Evolutionary conservation across 1,140 invertebrate genomes (phyloP), one percentile per base, ranked within the genome.

Genomic region (Drosophila littoralis): DNA sequence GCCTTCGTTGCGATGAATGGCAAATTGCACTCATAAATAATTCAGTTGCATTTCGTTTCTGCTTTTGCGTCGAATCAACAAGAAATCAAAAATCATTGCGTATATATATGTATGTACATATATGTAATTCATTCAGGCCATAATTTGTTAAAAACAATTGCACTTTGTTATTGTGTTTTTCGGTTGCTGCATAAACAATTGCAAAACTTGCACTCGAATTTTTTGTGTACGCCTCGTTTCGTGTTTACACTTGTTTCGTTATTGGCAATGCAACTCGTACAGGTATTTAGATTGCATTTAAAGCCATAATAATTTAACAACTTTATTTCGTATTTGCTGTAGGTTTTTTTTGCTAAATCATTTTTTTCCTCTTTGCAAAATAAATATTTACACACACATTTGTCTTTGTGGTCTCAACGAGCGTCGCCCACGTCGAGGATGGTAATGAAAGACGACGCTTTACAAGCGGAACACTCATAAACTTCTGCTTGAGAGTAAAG

Each of bases 161-260:
- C 46, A 72, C 36, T 77, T 64, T 40, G n/a, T 42, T 51, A 17
- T 22, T 58, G 35, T 38, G 57, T 46, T 38, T 28, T 28, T 28
- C 22, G 22, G 50, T 48, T 64, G 51, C 77, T 84, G 75, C 74
- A 78, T 86, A 86, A 85, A 85, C 79, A 86, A 88, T 79, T 76
- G 66, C 75, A 79, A 72, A 65, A 79, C 46, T 67, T 81, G 74
- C 63, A 84, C 60, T 83, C 63, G 58, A 66, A 46, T 33, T 52
- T 54, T 51, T 7, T 7, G 4, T 22, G 28, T 15, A 13, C 22
- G 22, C 22, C 22, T 28, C 22, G 22, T 43, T 35, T 40, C 33
- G 33, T 75, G 67, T 76, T 75, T 73, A 67, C 81, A 83, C 64
- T 70, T 61, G 63, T 43, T 71, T 72, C 32, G 58, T 57, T 42